phyloP scores from a whole-genome alignment of 2,113 vertebrate species.

The Cairina moschata region DNA sequence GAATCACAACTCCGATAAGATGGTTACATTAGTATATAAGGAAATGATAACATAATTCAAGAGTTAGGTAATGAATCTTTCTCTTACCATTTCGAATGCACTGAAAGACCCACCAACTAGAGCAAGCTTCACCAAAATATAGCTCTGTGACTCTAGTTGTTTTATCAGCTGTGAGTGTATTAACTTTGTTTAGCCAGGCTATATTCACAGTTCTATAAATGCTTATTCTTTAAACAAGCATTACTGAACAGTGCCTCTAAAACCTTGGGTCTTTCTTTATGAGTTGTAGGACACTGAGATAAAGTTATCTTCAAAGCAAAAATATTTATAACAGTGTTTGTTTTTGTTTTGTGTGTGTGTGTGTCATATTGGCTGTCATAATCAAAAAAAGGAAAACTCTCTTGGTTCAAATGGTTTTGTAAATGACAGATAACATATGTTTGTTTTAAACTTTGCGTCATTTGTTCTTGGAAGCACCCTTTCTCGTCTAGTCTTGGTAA shows the following conservation, averaged over 20 bases:
- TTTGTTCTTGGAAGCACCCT: not conserved
- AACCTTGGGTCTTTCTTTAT: not conserved
- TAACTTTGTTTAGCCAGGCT: not conserved
- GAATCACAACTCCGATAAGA: not conserved
- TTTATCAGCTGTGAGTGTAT: not conserved
- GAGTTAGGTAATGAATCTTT: not conserved
- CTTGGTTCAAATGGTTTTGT: not conserved
- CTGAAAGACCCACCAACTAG: not conserved
- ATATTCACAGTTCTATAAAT: not conserved
- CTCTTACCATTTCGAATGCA: not conserved
- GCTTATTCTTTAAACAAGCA: not conserved
- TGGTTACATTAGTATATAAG: not conserved
- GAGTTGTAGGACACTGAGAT: not conserved
- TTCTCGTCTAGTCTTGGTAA: not conserved
- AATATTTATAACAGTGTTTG: not conserved
- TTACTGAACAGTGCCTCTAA: not conserved
- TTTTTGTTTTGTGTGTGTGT: not conserved
- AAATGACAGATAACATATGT: not conserved
- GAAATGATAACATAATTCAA: not conserved
- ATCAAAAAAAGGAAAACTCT: not conserved
- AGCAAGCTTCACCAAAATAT: not conserved
- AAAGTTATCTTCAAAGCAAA: not conserved
- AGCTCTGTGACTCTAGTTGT: not conserved
- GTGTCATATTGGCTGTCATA: not conserved
- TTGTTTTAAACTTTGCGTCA: not conserved